Base-by-base conservation (phyloP, 2,888 invertebrate species). In the Anthoptus insignis region DNA sequence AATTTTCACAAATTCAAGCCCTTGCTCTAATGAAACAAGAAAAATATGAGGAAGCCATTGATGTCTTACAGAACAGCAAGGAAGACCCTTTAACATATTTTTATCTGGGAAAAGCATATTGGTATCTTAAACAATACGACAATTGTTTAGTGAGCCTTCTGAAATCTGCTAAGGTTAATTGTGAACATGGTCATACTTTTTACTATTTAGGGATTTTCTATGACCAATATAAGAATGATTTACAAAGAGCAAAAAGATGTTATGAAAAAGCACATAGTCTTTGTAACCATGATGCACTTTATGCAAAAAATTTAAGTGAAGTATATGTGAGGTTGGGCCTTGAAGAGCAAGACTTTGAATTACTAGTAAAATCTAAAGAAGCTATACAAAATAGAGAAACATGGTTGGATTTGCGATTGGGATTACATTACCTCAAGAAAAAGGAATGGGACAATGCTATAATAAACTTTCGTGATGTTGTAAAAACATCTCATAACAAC, bases 371-470 rank as follows among this genome's bases (percentile, higher is more conserved):
- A 72, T 74, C 89, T 75, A 76, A 81, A 34, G 88, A 91, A 68
- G 85, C 93, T 77, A 92, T 93, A 71, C 86, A 86, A 21, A 83
- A 79, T 42, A 91, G 93, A 54, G 94, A 95, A 42, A 94, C 95
- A 71, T 98, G 98, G 97, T 96, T 98, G 19, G 96, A 97, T 94
- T 94, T 98, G 58, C 96, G 98, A 81, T 91, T 99, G 57, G 99
- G 99, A 1, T 89, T 98, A 53, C 96, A 97, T 82, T 96, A 97
- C 83, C 92, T 97, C 69, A 96, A 96, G 75, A 94, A 95, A 73
- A 95, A 95, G 70, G 95, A 97, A 73, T 95, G 95, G 80, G 94
- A 95, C 71, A 95, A 95, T 77, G 97, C 98, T 14, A 96, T 98
- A 53, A 94, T 95, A 65, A 95, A 96, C 76, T 95, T 98, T 71